These are phyloP conservation scores for Yponomeuta sedellus DNA, from an alignment of 2,888 invertebrate genomes.

Conservation along the genomic window DNA sequence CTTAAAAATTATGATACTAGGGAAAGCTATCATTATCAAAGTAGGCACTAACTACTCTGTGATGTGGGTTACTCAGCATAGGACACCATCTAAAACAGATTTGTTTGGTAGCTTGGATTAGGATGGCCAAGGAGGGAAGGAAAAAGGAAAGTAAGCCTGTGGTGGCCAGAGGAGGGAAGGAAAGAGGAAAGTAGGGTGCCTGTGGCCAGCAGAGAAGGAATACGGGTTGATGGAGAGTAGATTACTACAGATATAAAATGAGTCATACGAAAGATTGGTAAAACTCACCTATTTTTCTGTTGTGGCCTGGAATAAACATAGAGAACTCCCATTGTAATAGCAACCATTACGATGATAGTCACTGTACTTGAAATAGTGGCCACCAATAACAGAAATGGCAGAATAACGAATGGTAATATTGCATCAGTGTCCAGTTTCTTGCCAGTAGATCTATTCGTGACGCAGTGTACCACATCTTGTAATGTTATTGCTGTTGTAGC, in stretches of 20 bases:
- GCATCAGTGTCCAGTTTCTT: conserved; percentile 58
- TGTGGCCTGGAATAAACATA: conserved; percentile 61
- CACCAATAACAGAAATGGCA: conserved; percentile 52
- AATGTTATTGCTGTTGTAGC: conserved; percentile 40
- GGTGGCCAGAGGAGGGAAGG: too few relatives aligned
- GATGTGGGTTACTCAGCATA: too few relatives aligned
- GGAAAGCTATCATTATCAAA: too few relatives aligned
- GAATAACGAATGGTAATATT: conserved; percentile 56
- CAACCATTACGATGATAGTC: conserved; percentile 56
- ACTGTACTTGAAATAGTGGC: conserved; percentile 52
- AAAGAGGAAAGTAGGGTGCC: too few relatives aligned
- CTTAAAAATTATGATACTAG: too few relatives aligned
- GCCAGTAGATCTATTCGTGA: conserved; percentile 35
- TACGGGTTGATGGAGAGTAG: too few relatives aligned
- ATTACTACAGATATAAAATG: not conserved
- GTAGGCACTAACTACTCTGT: not conserved
- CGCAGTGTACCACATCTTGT: conserved; percentile 50
- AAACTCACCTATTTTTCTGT: conserved; percentile 59
- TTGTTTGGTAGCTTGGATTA: not conserved
- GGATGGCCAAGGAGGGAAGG: too few relatives aligned
- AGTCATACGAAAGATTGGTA: not conserved
- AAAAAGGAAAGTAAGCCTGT: too few relatives aligned
- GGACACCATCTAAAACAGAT: not conserved
- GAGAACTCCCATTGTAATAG: conserved; percentile 59
- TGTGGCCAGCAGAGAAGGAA: too few relatives aligned